Evolutionary conservation across 2,888 invertebrate genomes (phyloP).

Genomic region (Eucera pruinosa): DNA sequence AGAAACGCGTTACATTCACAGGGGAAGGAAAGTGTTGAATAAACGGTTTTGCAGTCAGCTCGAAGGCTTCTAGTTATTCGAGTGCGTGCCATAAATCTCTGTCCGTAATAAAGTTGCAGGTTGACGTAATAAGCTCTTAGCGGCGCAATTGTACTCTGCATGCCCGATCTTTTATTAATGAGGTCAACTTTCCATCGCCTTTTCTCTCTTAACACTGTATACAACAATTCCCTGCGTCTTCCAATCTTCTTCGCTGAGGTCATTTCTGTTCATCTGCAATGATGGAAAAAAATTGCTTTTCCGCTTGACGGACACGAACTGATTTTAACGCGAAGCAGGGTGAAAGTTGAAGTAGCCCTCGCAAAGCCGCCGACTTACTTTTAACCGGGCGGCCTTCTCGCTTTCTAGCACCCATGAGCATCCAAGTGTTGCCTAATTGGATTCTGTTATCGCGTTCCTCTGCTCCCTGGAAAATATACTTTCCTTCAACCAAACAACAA

Average conservation of each 20-base stretch:
- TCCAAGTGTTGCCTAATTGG: constrained; percentile 56
- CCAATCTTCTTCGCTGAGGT: too few relatives aligned
- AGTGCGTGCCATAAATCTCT: constrained; percentile 47
- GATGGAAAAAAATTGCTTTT: not conserved
- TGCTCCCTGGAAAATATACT: constrained; percentile 10
- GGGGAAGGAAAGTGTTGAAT: constrained; percentile 5
- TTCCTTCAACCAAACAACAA: constrained; percentile 2
- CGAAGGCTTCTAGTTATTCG: constrained; percentile 13
- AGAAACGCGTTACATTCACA: not conserved
- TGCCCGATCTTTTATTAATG: constrained; percentile 54
- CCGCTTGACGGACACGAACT: not conserved
- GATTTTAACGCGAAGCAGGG: not conserved
- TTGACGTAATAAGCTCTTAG: constrained; percentile 55
- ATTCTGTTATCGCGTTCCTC: constrained; percentile 61
- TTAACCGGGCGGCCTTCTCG: constrained; percentile 45
- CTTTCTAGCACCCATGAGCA: constrained; percentile 2
- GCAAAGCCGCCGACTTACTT: constrained; percentile 48
- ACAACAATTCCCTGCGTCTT: too few relatives aligned
- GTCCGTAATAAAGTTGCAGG: constrained; percentile 19
- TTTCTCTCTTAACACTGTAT: not conserved
- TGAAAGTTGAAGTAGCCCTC: constrained; percentile 50
- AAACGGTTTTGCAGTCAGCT: constrained; percentile 23
- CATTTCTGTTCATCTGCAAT: too few relatives aligned
- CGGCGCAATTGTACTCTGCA: constrained; percentile 40
- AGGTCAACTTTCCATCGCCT: constrained; percentile 42